A percentile compares a stretch with the other conserved stretches of the same genome.
Evolutionary conservation across 2,113 vertebrate species (phyloP).

Genomic region (Ophthalmolycus amberensis): DNA sequence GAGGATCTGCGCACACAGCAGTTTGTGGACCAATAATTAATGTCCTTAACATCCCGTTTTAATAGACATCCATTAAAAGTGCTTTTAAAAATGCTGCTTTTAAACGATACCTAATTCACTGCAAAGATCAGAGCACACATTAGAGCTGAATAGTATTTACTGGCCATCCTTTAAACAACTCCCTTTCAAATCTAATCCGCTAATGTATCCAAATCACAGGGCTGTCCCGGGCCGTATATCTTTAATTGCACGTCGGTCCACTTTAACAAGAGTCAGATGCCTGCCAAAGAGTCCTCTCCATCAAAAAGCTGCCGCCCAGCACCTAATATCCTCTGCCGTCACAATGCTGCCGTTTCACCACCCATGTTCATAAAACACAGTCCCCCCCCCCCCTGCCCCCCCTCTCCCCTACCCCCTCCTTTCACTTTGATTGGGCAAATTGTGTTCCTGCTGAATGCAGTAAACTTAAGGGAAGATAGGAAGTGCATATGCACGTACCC

Average conservation of each 20-base stretch:
- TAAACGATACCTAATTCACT: conserved; percentile 59
- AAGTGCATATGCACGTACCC: conserved; percentile 66
- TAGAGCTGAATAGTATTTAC: conserved; percentile 73
- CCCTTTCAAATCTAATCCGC: conserved; percentile 81
- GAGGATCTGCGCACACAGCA: conserved; percentile 61
- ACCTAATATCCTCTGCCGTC: conserved; percentile 77
- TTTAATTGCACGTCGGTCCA: conserved; percentile 70
- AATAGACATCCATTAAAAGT: conserved; percentile 71
- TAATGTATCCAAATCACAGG: conserved; percentile 82
- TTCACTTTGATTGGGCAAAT: conserved; percentile 83
- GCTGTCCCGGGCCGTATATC: conserved; percentile 78
- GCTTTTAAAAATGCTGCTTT: conserved; percentile 67
- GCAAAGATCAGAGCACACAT: conserved; percentile 51
- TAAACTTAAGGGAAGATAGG: conserved; percentile 75
- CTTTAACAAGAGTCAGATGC: conserved; percentile 80
- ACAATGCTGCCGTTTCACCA: conserved; percentile 78
- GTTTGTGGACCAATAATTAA: conserved; percentile 64
- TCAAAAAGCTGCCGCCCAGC: conserved; percentile 78
- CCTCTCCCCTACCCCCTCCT: conserved; percentile 40
- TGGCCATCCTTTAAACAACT: conserved; percentile 69
- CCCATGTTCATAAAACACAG: conserved; percentile 78
- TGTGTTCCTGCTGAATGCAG: conserved; percentile 80
- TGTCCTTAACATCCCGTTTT: conserved; percentile 62
- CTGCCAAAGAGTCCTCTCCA: conserved; percentile 68
- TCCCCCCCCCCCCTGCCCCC: conserved; percentile 14